Evolutionary conservation across 2,797 vertebrate genomes (phyloP), one percentile per base, ranked within the genome.

Genomic region (Morus bassanus): DNA sequence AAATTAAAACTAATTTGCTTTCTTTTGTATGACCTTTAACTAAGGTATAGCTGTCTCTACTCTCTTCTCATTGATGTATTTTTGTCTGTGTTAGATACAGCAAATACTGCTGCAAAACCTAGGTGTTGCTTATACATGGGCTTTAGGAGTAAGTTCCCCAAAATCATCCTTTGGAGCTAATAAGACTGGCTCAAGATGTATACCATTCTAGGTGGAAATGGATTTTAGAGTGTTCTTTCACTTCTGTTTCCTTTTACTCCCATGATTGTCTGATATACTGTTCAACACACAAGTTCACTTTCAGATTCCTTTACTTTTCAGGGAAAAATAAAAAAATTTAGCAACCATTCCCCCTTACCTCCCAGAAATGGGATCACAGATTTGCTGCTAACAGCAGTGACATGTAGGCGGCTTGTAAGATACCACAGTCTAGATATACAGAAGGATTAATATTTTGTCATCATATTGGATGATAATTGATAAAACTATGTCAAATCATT

Each of bases 341-440:
- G 13, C 7, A 61, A 24, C 1, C 1, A 57, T 88, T 67, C 5
- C 3, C 2, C 3, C 23, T 17, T 23, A 7, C 3, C 2, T 13
- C 14, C 4, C 7, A 8, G 6, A 39, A 50, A 23, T 11, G 9
- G 15, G 7, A 27, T 41, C 18, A 75, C 8, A n/a, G 17, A 3
- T 74, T 83, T 67, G 1, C 6, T 61, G 7, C 17, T 57, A 46
- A 18, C 6, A 31, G 10, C 18, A 50, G 18, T 46, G 21, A 1
- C 10, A 37, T 8, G 11, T 5, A 18, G 25, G 10, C 6, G 3
- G 2, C 27, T 56, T 43, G 3, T 27, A 43, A 57, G 18, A 30
- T 31, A 30, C 5, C 3, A 35, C 6, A 50, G 2, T 31, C 16
- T 35, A 43, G 27, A 19, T 35, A 41, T 24, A 33, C 11, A 41